Evolutionary conservation across 2,113 vertebrate species (phyloP), one percentile per base, ranked within the genome.

Genomic region (Pimephales promelas): DNA sequence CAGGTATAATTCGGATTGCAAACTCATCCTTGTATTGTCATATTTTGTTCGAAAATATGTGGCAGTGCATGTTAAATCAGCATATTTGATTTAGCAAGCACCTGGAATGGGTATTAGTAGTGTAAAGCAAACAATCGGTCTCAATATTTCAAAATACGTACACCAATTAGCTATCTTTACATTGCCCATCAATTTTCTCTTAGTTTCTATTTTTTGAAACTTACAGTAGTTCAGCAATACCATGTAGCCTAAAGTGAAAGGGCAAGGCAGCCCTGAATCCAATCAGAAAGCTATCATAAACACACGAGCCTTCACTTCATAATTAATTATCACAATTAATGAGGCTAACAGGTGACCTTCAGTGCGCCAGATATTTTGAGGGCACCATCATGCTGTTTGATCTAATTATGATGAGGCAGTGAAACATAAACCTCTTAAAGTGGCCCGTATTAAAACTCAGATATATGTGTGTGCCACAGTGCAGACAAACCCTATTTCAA

Each of bases 241-340:
- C 28, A 24, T 40, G 13, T 68, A 77, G 54, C 26, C 54, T 43
- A 43, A 40, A 78, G 43, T 45, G 34, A 22, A 36, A 36, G 34
- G 22, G 13, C 7, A 54, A 31, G 45, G 20, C 71, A 74, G 47
- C 14, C 47, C 47, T 52, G 16, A 11, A 54, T 54, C 73, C 49
- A 59, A 61, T 28, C 22, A 78, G 56, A 18, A 10, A 18, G 28
- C 61, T 36, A 36, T 28, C 73, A 59, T 26, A 78, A 61, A 78
- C 34, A 28, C 54, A 28, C 34, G 36, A 43, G 34, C 34, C 36
- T 43, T 78, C 36, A 40, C 34, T 24, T 78, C 4, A 71, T 71
- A 71, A 71, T 45, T 24, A 24, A 61, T 78, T 43, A 43, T 43
- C 54, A 77, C 56, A 78, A 78, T 77, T 77, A 77, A 77, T 43